These are phyloP conservation scores for Eristalis arbustorum DNA, from an alignment of 2,888 invertebrate species.

Conservation along the genomic window DNA sequence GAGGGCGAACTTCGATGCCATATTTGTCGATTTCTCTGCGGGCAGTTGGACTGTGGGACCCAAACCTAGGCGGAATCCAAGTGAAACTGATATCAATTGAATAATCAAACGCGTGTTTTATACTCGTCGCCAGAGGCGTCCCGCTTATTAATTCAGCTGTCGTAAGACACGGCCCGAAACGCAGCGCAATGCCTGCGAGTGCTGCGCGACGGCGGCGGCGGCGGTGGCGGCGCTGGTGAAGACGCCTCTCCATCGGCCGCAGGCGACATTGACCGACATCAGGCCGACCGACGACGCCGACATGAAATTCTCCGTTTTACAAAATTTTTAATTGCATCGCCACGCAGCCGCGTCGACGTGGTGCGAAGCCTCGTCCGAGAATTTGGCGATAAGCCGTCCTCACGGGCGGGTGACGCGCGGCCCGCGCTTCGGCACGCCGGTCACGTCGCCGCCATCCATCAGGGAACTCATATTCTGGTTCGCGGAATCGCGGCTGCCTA, in stretches of 20 bases:
- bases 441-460: constrained; percentile 58
- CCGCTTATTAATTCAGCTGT: constrained; percentile 60
- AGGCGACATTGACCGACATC: constrained; percentile 69
- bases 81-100: constrained; percentile 64
- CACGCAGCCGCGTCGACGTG: neutral
- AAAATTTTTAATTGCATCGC: constrained; percentile 65
- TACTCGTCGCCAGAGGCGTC: constrained; percentile 35
- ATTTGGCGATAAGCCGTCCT: neutral
- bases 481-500: constrained; percentile 41
- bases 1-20: constrained; percentile 45
- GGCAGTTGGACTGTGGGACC: constrained; percentile 25
- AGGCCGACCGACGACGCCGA: constrained; percentile 25
- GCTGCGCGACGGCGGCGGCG: neutral
- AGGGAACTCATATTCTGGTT: constrained; percentile 42
- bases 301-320: constrained; percentile 67
- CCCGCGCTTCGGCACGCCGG: constrained; percentile 15
- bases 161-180: constrained; percentile 53
- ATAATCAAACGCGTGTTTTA: constrained; percentile 69
- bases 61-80: constrained; percentile 55
- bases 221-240: neutral
- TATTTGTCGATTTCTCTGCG: constrained; percentile 40
- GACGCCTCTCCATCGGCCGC: constrained; percentile 27
- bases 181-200: constrained; percentile 51
- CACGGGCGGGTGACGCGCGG: neutral
- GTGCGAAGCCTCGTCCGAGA: neutral